Percentiles rank a stretch among this genome's conserved stretches.
Evolutionary conservation across 2,113 vertebrate genomes (phyloP).

Genomic region (Oreochromis spilurus): DNA sequence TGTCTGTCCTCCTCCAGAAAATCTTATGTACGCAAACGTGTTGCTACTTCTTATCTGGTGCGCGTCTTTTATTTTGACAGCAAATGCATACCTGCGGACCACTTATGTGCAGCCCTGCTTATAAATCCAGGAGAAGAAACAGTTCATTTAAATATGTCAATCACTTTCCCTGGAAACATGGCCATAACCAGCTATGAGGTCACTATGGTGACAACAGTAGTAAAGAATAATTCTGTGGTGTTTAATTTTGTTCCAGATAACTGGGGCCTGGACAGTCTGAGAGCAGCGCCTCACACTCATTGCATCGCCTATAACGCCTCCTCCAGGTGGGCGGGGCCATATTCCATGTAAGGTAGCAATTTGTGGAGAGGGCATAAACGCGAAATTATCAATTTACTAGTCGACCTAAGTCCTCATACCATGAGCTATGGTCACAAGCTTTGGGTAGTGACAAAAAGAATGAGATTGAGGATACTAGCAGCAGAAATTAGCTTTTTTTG

Average conservation of each 20-base stretch:
- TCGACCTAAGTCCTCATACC: not conserved
- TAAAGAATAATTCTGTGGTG: not conserved
- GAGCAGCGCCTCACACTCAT: too few species aligned
- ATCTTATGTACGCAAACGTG: too few species aligned
- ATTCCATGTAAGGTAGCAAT: not conserved
- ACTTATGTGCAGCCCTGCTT: not conserved
- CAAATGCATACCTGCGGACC: too few species aligned
- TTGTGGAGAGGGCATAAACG: not conserved
- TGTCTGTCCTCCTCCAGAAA: too few species aligned
- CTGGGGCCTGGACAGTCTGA: not conserved
- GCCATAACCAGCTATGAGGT: not conserved
- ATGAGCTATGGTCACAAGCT: not conserved
- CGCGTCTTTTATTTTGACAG: too few species aligned
- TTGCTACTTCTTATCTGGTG: too few species aligned
- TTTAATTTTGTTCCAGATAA: not conserved
- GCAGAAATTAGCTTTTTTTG: not conserved
- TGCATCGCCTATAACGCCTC: not conserved
- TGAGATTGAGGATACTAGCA: not conserved
- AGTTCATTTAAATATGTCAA: accelerated
- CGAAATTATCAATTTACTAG: not conserved
- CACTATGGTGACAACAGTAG: not conserved
- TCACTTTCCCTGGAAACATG: not conserved
- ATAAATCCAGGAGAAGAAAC: not conserved
- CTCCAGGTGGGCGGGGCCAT: accelerated
- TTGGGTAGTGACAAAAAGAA: not conserved